phyloP scores from a whole-genome alignment of 2,797 vertebrate species.

The Helostoma temminkii region DNA sequence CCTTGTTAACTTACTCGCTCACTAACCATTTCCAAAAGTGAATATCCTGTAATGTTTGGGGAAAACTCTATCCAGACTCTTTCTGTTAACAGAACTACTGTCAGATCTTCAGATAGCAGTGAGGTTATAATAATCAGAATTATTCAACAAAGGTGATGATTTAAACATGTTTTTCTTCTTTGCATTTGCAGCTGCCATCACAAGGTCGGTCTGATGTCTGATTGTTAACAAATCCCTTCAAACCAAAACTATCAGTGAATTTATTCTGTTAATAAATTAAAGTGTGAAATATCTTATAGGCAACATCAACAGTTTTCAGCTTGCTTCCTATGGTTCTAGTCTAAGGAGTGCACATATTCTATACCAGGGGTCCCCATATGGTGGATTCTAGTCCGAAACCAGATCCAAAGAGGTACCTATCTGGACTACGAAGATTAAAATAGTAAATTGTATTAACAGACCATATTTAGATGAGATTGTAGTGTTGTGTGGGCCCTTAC shows the following conservation, averaged over 20 bases:
- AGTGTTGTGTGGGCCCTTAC: no score
- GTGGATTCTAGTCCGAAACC: no score
- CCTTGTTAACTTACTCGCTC: slow-evolving; percentile 7
- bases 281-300: no score
- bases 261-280: neutral
- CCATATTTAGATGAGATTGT: no score
- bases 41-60: neutral
- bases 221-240: neutral
- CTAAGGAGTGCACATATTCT: no score
- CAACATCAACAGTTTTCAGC: no score
- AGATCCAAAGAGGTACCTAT: no score
- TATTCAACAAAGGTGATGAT: neutral
- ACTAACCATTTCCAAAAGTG: slow-evolving; percentile 7
- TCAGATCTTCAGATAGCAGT: neutral
- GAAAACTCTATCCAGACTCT: neutral
- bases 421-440: no score
- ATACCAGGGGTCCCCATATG: no score
- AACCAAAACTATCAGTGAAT: neutral
- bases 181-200: neutral
- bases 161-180: neutral
- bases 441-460: no score
- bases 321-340: no score
- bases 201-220: neutral
- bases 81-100: slow-evolving; percentile 1
- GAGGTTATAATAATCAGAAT: neutral